phyloP scores from a whole-genome alignment of 2,797 vertebrate species.

The Otus scops region DNA sequence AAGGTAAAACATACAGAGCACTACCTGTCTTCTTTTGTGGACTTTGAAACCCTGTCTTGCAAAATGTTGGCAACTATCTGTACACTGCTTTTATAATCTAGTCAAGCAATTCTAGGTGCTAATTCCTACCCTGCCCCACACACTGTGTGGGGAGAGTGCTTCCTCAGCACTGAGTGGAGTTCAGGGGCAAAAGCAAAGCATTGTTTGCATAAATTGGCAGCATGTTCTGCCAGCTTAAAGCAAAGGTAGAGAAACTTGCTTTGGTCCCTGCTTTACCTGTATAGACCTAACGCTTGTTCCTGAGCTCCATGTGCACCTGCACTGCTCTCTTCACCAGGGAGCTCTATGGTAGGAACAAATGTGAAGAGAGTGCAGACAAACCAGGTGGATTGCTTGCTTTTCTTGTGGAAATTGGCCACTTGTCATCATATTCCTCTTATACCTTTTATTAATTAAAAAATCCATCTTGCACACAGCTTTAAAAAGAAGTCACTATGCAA shows the following conservation, averaged over 20 bases:
- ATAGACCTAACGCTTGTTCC: neutral
- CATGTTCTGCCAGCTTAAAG: neutral
- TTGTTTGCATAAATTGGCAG: neutral
- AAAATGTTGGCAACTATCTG: neutral
- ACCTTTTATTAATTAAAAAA: neutral
- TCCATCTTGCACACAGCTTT: neutral
- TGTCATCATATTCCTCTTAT: fast-evolving
- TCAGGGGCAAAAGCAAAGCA: neutral
- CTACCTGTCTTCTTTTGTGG: neutral
- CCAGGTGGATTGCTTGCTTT: neutral
- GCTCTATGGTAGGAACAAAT: neutral
- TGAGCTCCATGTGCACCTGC: neutral
- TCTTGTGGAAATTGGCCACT: neutral
- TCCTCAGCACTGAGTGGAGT: neutral
- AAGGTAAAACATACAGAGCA: fast-evolving
- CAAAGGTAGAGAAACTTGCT: neutral
- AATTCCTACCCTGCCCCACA: neutral
- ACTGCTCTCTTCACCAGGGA: neutral
- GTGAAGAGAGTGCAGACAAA: neutral
- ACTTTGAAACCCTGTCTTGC: neutral
- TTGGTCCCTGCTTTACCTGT: neutral
- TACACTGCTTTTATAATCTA: neutral
- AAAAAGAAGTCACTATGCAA: neutral
- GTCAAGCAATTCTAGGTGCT: neutral
- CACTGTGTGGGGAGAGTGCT: neutral